Conservation (phyloP, 2,888 invertebrate species). For the Drosophila fungiperda region DNA sequence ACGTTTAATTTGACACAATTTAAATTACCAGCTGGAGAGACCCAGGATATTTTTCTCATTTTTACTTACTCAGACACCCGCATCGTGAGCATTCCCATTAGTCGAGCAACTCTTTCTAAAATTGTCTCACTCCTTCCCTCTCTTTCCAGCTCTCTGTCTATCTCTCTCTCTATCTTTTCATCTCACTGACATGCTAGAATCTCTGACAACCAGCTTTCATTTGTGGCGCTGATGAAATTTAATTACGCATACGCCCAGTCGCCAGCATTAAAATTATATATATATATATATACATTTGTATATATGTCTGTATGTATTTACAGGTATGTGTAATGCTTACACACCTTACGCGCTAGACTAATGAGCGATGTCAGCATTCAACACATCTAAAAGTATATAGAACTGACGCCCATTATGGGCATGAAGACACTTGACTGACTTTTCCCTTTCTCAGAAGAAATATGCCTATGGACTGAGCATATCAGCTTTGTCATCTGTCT, state of each 20-base stretch:
- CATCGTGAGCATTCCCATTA: background rate
- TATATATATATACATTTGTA: background rate
- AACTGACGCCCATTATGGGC: constrained; percentile 36
- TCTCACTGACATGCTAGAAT: background rate
- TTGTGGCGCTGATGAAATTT: constrained; percentile 62
- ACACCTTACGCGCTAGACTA: constrained; percentile 54
- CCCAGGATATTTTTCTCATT: background rate
- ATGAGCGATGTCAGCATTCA: constrained; percentile 59
- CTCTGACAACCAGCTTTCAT: constrained; percentile 60
- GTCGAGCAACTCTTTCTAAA: background rate
- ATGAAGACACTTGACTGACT: constrained; percentile 43
- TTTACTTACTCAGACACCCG: constrained; percentile 14
- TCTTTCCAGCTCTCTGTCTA: background rate
- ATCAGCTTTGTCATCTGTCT: constrained; percentile 9
- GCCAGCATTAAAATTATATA: constrained; percentile 37
- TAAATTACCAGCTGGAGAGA: constrained; percentile 29
- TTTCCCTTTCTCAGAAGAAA: constrained; percentile 9
- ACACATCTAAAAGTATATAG: constrained; percentile 13
- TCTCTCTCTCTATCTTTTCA: background rate
- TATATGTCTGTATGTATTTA: background rate
- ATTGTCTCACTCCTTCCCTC: no score
- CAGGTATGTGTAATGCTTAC: background rate
- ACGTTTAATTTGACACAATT: constrained; percentile 61
- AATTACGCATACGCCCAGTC: constrained; percentile 72
- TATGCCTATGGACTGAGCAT: constrained; percentile 9